phyloP scores from a whole-genome alignment of 2,797 vertebrate species.

The Peromyscus aztecus region DNA sequence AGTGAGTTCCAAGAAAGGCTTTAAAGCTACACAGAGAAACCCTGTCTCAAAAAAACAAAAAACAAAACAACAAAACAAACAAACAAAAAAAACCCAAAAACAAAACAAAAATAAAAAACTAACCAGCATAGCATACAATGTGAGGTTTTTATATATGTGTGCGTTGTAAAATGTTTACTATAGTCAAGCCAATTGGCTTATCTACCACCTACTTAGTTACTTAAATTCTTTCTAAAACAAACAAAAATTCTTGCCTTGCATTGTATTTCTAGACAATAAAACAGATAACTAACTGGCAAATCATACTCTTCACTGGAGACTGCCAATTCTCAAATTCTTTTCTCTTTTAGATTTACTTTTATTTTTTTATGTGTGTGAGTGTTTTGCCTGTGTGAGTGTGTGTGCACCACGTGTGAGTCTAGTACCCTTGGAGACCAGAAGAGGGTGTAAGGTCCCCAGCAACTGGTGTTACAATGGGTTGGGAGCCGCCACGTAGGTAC shows the following conservation, averaged over 20 bases:
- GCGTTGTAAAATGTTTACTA: background rate
- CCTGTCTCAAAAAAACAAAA: too few relatives aligned
- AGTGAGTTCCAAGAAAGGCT: too few relatives aligned
- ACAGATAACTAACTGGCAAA: background rate
- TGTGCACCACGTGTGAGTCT: background rate
- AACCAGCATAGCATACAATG: background rate
- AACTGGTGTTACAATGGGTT: background rate
- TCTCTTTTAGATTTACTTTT: background rate
- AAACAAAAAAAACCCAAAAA: too few relatives aligned
- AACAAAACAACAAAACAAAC: too few relatives aligned
- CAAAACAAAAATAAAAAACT: background rate
- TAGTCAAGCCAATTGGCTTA: background rate
- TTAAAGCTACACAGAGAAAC: too few relatives aligned
- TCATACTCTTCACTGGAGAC: background rate
- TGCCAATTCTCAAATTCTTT: background rate
- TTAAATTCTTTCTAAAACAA: background rate
- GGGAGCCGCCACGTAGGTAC: background rate
- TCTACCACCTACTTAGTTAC: background rate
- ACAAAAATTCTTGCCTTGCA: background rate
- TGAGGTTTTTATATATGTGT: background rate
- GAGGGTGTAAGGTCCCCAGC: background rate
- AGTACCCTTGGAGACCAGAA: background rate
- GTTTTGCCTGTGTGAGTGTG: too few relatives aligned
- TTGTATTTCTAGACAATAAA: constrained; percentile 38
- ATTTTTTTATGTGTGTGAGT: background rate